Evolutionary conservation across 2,797 vertebrate genomes (phyloP).

Genomic region (Silurus aristotelis): DNA sequence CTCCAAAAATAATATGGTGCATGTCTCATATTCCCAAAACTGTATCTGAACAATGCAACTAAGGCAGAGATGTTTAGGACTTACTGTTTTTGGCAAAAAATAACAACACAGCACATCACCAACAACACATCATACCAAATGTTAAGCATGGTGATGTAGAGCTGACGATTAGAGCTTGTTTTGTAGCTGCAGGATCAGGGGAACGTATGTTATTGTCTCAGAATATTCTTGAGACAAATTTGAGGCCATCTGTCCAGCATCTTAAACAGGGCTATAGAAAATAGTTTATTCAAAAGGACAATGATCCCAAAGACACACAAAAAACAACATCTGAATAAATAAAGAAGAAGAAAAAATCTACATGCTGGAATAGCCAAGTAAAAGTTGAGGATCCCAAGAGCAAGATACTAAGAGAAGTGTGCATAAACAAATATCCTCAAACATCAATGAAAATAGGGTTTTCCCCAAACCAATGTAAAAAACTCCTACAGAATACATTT

Average conservation of each 20-base stretch:
- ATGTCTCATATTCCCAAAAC: not conserved
- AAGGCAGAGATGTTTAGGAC: no score
- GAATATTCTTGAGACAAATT: not conserved
- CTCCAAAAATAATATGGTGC: not conserved
- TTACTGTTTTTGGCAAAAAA: not conserved
- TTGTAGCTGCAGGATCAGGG: not conserved
- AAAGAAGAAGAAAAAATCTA: not conserved
- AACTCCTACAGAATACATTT: not conserved
- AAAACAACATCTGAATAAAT: not conserved
- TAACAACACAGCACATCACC: not conserved
- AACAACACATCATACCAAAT: not conserved
- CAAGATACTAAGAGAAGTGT: not conserved
- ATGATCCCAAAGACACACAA: not conserved
- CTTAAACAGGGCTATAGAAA: not conserved
- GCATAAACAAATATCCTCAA: not conserved
- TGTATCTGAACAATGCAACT: not conserved
- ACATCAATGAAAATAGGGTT: not conserved
- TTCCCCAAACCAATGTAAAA: not conserved
- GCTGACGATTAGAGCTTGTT: not conserved
- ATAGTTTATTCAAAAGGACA: not conserved
- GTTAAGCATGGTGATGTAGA: not conserved
- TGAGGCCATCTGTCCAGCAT: not conserved
- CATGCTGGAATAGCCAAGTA: not conserved
- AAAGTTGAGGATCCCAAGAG: not conserved
- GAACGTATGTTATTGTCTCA: not conserved